Evolutionary conservation across 2,888 invertebrate genomes (phyloP).

Genomic region (Clanis bilineata): DNA sequence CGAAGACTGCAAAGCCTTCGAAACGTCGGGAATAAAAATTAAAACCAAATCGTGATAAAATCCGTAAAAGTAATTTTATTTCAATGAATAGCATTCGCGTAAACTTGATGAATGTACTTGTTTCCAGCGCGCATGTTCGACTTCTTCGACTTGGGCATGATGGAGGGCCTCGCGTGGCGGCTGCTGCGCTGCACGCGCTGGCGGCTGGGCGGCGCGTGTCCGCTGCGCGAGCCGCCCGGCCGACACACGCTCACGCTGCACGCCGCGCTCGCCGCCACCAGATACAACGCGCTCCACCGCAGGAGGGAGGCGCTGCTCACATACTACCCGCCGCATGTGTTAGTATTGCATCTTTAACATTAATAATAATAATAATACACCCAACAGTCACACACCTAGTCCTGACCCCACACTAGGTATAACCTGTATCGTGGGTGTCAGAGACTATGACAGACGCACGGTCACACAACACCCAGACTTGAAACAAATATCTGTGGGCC

Average conservation of each 20-base stretch:
- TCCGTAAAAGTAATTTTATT: too few relatives aligned
- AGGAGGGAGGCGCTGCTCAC: constrained; percentile 87
- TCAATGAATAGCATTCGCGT: too few relatives aligned
- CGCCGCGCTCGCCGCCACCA: constrained; percentile 72
- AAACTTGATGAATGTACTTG: neutral
- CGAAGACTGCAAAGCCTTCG: too few relatives aligned
- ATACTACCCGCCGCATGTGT: constrained; percentile 94
- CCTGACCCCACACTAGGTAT: too few relatives aligned
- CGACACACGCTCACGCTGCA: constrained; percentile 85
- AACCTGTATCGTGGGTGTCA: too few relatives aligned
- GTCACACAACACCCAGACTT: too few relatives aligned
- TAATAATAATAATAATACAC: too few relatives aligned
- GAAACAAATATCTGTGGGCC: too few relatives aligned
- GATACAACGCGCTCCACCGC: constrained; percentile 76
- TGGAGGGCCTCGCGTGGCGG: constrained; percentile 95
- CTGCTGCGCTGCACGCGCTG: constrained; percentile 85
- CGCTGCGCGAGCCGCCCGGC: constrained; percentile 58
- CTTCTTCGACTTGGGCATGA: constrained; percentile 95
- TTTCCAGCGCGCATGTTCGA: constrained; percentile 94
- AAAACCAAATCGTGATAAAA: too few relatives aligned
- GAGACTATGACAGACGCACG: too few relatives aligned
- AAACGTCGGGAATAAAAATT: too few relatives aligned
- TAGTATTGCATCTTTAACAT: constrained; percentile 74
- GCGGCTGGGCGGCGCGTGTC: constrained; percentile 80
- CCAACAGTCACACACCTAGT: too few relatives aligned